Evolutionary conservation across 2,888 invertebrate genomes (phyloP).

Genomic region (Lasioglossum zephyrum): DNA sequence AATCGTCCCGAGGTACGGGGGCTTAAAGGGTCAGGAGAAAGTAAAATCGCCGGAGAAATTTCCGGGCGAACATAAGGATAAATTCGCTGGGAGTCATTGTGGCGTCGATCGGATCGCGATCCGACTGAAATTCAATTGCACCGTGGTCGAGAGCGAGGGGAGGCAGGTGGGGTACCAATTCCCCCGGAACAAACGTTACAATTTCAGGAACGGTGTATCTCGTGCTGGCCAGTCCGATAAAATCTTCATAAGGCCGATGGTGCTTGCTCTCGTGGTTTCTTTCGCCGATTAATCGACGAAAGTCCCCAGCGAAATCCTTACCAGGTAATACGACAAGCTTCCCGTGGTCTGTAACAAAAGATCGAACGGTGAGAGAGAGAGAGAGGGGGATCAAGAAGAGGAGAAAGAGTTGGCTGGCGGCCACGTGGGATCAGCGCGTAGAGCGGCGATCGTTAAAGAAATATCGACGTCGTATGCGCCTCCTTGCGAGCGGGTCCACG

Average conservation of each 20-base stretch:
- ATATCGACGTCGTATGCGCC: slow-evolving; percentile 76
- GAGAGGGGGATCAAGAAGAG: not conserved
- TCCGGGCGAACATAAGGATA: not conserved
- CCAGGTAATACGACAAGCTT: slow-evolving; percentile 14
- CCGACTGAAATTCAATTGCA: slow-evolving; percentile 9
- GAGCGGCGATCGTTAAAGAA: slow-evolving; percentile 75
- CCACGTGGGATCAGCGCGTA: slow-evolving; percentile 58
- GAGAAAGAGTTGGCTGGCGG: slow-evolving; percentile 34
- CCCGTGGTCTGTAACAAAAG: slow-evolving; percentile 11
- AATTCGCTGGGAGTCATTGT: not conserved
- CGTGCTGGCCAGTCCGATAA: slow-evolving; percentile 11
- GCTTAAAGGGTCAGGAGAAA: not conserved
- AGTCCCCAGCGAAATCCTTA: slow-evolving; percentile 51
- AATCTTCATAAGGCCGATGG: slow-evolving; percentile 43
- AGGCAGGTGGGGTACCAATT: not conserved
- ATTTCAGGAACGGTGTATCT: slow-evolving; percentile 12
- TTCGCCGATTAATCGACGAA: slow-evolving; percentile 58
- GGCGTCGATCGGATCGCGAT: not conserved
- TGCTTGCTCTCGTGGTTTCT: slow-evolving; percentile 19
- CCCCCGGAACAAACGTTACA: slow-evolving; percentile 3
- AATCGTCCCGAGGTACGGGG: not conserved
- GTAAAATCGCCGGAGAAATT: not conserved
- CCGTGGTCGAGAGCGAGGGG: not conserved
- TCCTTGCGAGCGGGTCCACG: slow-evolving; percentile 64
- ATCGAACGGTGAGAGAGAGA: slow-evolving; percentile 23